Conservation (phyloP, 2,113 vertebrate genomes). For the Cisticola juncidis region DNA sequence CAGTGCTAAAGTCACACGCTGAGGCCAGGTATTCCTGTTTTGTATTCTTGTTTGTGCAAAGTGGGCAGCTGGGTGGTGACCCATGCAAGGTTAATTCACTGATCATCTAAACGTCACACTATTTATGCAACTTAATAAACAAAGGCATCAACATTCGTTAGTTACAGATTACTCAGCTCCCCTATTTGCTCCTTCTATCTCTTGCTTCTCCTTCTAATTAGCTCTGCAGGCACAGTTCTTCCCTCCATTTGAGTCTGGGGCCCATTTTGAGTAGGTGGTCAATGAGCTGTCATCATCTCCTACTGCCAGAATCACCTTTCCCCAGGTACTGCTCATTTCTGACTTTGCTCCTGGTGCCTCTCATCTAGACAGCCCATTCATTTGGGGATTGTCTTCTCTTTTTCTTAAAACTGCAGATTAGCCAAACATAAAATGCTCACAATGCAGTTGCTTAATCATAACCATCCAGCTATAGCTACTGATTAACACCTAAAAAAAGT, state of each 20-base stretch:
- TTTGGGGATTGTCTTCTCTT: background rate
- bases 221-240: background rate
- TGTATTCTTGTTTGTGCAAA: background rate
- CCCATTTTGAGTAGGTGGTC: background rate
- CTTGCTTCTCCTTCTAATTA: background rate
- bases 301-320: background rate
- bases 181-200: background rate
- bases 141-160: background rate
- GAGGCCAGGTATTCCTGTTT: background rate
- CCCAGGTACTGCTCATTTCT: background rate
- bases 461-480: background rate
- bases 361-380: background rate
- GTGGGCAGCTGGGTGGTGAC: background rate
- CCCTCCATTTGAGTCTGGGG: background rate
- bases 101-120: background rate
- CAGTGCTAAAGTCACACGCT: no score
- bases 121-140: background rate
- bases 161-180: background rate
- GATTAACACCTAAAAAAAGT: background rate
- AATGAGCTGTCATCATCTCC: rapidly evolving
- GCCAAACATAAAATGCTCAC: background rate
- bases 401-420: background rate
- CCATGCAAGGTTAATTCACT: rapidly evolving
- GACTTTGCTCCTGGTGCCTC: background rate
- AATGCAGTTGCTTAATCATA: background rate